These are phyloP conservation scores for Prionace glauca DNA, from an alignment of 2,797 vertebrate species.

Conservation along the genomic window DNA sequence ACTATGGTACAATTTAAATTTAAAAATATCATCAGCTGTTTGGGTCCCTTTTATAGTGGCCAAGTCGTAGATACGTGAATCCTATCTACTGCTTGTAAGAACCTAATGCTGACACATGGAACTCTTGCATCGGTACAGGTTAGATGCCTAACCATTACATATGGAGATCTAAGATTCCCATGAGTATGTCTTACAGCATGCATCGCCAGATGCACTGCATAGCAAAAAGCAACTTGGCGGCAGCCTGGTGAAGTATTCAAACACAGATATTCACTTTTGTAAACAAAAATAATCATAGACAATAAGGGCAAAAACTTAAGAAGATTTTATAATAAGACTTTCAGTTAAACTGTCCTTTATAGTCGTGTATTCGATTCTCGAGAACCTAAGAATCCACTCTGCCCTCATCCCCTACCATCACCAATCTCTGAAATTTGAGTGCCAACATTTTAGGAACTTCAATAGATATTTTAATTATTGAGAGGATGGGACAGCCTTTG, in stretches of 20 bases:
- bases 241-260: background rate
- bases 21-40: background rate
- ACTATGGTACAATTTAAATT: background rate
- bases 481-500: background rate
- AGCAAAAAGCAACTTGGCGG: background rate
- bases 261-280: conserved; percentile 15
- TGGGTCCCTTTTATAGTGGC: background rate
- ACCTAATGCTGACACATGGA: background rate
- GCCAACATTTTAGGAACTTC: background rate
- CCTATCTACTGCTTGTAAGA: conserved; percentile 14
- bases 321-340: conserved; percentile 31
- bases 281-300: conserved; percentile 28
- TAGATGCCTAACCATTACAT: background rate
- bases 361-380: background rate
- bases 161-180: background rate
- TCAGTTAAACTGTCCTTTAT: conserved; percentile 33
- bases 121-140: background rate
- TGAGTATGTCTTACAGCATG: conserved; percentile 6
- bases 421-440: background rate
- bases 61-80: background rate
- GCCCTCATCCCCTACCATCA: background rate
- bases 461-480: background rate
- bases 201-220: conserved; percentile 16
- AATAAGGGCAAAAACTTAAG: conserved; percentile 11
- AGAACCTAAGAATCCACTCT: background rate